These are phyloP conservation scores for Dolichotis patagonum DNA, from an alignment of 2,113 vertebrate genomes.

Conservation along the genomic window DNA sequence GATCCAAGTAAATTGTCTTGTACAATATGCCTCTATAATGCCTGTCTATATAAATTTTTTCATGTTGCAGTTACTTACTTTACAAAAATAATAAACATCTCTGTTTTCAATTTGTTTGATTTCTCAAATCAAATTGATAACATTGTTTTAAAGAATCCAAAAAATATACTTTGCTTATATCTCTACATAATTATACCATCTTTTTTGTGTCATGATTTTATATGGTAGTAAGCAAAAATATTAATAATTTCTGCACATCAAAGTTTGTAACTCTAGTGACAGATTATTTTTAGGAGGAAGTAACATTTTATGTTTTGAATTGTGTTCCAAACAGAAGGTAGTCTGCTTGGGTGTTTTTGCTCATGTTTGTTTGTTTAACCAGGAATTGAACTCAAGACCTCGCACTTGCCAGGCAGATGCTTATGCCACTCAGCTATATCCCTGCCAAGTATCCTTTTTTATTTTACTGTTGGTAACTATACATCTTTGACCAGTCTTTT, in stretches of 20 bases:
- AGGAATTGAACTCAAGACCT: too few species aligned
- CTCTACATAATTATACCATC: not conserved
- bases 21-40: not conserved
- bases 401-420: too few species aligned
- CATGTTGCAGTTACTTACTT: not conserved
- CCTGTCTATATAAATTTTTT: not conserved
- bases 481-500: not conserved
- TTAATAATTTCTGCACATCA: not conserved
- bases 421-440: too few species aligned
- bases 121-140: not conserved
- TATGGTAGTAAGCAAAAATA: not conserved
- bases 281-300: not conserved
- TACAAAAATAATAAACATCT: not conserved
- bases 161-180: not conserved
- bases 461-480: not conserved
- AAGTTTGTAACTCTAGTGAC: not conserved
- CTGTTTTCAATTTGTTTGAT: not conserved
- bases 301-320: not conserved
- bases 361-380: too few species aligned
- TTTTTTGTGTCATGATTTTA: not conserved
- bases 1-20: not conserved
- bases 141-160: not conserved
- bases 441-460: not conserved
- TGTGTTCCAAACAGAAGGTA: not conserved
- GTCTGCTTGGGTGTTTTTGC: too few species aligned